phyloP scores from a whole-genome alignment of 2,888 invertebrate genomes.

The Selenia dentaria region DNA sequence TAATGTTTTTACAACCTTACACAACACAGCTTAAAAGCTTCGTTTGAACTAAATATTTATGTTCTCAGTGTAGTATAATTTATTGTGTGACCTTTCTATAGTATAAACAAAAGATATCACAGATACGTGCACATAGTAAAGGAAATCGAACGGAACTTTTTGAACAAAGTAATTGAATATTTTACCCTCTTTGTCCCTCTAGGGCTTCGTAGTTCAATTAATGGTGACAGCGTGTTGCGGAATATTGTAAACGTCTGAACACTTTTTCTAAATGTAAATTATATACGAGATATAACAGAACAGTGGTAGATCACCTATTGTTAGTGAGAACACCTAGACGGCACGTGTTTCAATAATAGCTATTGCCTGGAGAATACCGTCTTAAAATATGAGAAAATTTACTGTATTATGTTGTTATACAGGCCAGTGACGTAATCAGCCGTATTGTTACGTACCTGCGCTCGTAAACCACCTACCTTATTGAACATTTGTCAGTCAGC shows the following conservation, averaged over 20 bases:
- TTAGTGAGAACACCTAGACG: conserved; percentile 62
- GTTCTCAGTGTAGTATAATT: too few relatives aligned
- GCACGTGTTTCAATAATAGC: conserved; percentile 65
- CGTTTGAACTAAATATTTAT: too few relatives aligned
- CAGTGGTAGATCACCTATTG: conserved; percentile 42
- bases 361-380: conserved; percentile 45
- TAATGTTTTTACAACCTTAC: too few relatives aligned
- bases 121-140: too few relatives aligned
- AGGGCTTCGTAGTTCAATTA: conserved; percentile 17
- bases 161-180: conserved; percentile 47
- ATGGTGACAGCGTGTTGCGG: background rate
- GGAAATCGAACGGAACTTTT: too few relatives aligned
- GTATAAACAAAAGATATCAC: too few relatives aligned
- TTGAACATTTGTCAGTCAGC: conserved; percentile 30
- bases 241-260: background rate
- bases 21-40: too few relatives aligned
- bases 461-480: conserved; percentile 32
- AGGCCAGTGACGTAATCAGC: conserved; percentile 30
- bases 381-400: conserved; percentile 39
- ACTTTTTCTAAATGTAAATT: background rate
- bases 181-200: conserved; percentile 39
- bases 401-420: conserved; percentile 17
- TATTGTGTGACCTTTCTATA: too few relatives aligned
- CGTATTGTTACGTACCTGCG: conserved; percentile 32
- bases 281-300: conserved; percentile 8